Base-by-base conservation (phyloP, 2,797 vertebrate species). In the Lithobates sylvaticus region DNA sequence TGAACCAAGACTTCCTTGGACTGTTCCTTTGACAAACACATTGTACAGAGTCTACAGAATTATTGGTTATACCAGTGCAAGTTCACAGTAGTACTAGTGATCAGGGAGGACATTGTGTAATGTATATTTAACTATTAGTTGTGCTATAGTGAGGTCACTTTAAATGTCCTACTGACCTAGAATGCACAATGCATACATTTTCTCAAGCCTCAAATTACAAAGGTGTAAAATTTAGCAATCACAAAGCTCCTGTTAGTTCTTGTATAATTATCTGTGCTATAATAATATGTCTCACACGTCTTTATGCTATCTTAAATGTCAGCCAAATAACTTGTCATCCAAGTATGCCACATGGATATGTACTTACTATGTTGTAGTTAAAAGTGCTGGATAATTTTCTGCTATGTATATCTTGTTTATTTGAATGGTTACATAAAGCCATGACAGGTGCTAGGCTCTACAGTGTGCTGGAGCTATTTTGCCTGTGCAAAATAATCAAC, bases 371-470 rank as follows among this genome's bases (percentile, higher is more conserved):
- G 65, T 67, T 67, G 27, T 12, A 26, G 32, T 70, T 70, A 70
- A 10, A 10, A 70, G 32, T 36, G 68, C 68, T 32, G 68, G 16
- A 70, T 70, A 70, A 36, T 70, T 32, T 70, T 70, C 29, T 16
- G 68, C 32, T 70, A 70, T 70, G 68, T 70, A 70, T 70, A 70
- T 70, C 68, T 70, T 70, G 68, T 70, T 70, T 70, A 70, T 70
- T 70, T 32, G 32, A 36, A 70, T 70, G 68, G 68, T 7, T 70
- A 36, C 68, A 32, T 70, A 29, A 36, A 32, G 27, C 16, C 68
- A 70, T 32, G 68, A 70, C 68, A 70, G 68, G 27, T 70, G 68
- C 16, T 34, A 15, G 9, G 18, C 68, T 36, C 68, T 34, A 16
- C 29, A 69, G 10, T 16, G 29, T 29, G 27, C 29, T 69, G 67